These are phyloP conservation scores for Gymnocypris eckloni DNA, from an alignment of 2,797 vertebrate species.

Conservation along the genomic window DNA sequence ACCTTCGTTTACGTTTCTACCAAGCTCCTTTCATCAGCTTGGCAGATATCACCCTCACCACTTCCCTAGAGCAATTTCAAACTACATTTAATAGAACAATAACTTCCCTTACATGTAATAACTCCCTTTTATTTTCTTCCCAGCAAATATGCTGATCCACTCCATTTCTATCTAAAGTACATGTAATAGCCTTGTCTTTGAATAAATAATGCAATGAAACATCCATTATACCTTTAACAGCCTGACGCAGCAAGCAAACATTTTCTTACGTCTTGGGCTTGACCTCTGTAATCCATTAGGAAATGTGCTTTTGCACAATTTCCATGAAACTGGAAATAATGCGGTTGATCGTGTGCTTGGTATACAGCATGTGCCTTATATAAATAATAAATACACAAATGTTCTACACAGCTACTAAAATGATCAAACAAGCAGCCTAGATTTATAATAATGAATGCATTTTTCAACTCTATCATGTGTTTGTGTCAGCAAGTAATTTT, in stretches of 20 bases:
- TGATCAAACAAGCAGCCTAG: not conserved
- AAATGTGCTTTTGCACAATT: constrained; percentile 15
- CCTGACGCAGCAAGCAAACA: constrained; percentile 49
- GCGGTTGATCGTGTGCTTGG: not conserved
- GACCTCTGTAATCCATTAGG: constrained; percentile 5
- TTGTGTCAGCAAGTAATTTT: not conserved
- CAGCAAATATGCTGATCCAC: constrained; percentile 68
- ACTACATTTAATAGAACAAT: constrained; percentile 72
- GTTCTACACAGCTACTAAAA: not conserved
- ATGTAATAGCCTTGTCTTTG: constrained; percentile 50
- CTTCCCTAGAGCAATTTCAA: constrained; percentile 61
- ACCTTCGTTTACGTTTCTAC: constrained; percentile 65
- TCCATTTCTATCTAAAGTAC: constrained; percentile 52
- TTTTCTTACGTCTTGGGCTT: constrained; percentile 62
- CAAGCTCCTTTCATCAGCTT: constrained; percentile 65
- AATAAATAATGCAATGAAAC: constrained; percentile 59
- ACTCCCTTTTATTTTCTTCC: constrained; percentile 66
- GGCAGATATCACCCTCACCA: constrained; percentile 52
- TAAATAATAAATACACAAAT: not conserved
- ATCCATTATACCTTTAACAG: constrained; percentile 38
- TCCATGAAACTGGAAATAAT: constrained; percentile 29
- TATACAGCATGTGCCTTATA: not conserved
- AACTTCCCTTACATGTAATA: constrained; percentile 69
- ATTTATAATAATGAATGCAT: not conserved
- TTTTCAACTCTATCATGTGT: not conserved